Evolutionary conservation across 2,113 vertebrate genomes (phyloP), one percentile per base, ranked within the genome.

Genomic region (Tetrax tetrax): DNA sequence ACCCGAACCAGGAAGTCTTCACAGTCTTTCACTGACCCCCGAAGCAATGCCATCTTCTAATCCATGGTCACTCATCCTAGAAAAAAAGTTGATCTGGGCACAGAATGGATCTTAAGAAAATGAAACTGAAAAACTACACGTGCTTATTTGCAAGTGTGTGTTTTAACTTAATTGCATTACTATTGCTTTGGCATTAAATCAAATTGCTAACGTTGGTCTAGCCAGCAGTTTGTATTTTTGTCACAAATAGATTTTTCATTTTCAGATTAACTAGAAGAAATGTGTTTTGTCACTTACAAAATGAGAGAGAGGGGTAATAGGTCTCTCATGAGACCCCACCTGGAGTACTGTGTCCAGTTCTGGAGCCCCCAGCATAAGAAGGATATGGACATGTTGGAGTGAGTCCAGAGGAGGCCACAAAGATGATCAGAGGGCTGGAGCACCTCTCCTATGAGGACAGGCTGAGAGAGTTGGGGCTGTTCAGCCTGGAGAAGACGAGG

Each of bases 181-280:
- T 95, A 70, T 45, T 64, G 47, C 33, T 83, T 83, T 90, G 38
- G 20, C 48, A 66, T 89, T 81, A 91, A 71, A 66, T 69, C 51
- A 94, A 53, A 78, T 72, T 76, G 24, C 38, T 75, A 33, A 23
- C 24, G 59, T 83, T 53, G 80, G 14, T 53, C 60, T 60, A 81
- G 41, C 65, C 87, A 71, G 16, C 15, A 24, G 59, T 78, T 38
- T 87, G 6, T 83, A 85, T 80, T 95, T 95, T 82, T 96, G 48
- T 93, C 69, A 74, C 60, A 96, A 89, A 89, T 70, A 27, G 59
- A 87, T 53, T 83, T 82, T 66, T 31, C 4, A 20, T 76, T 83
- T 90, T 89, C 81, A 95, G 53, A 65, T 88, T 86, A 87, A 81
- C 25, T 14, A 83, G 78, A 91, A 77, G 47, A 96, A 94, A 90